Evolutionary conservation across 2,888 invertebrate species (phyloP), one percentile per base, ranked within the genome.

Genomic region (Heliconius hortense): DNA sequence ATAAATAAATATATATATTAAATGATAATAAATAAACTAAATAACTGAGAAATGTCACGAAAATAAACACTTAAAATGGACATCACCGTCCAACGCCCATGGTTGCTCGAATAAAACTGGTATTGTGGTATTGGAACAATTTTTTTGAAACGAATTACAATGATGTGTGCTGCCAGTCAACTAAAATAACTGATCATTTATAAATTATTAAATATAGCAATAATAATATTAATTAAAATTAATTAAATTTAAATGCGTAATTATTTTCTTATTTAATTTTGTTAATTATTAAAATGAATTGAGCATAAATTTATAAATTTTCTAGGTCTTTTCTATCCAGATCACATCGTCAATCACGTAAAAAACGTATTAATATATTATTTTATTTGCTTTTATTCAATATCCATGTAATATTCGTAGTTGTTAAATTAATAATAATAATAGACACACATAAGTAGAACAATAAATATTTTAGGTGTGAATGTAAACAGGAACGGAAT

Each of bases 41-140:
- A 83, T 83, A 88, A 88, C 83, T 83, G 76, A 85, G 87, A 84
- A 81, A 84, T 82, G 82, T 86, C 84, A 87, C 84, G 81, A 88
- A 89, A 88, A 86, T 83, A 88, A 87, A 87, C 85, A 82, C 69
- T 75, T 79, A 83, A 84, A 82, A 81, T 72, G 79, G 84, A 85
- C 86, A 84, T 85, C 87, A 88, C 84, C 84, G 77, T 79, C 81
- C 81, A 78, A 82, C 79, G 80, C 80, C 85, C 86, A 86, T 84
- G 82, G 80, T 83, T 82, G 83, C 83, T 83, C 84, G 81, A 60
- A 73, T 69, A 66, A 76, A 74, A 79, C 77, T 77, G 75, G 35
- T 35, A 35, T 35, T 35, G 8, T 28, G 24, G 39, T 24, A 11
- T 43, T n/a, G 18, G 67, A 43, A 67, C 70, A 43, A 8, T 59